phyloP scores from a whole-genome alignment of 2,797 vertebrate genomes.

The Agapornis canus region DNA sequence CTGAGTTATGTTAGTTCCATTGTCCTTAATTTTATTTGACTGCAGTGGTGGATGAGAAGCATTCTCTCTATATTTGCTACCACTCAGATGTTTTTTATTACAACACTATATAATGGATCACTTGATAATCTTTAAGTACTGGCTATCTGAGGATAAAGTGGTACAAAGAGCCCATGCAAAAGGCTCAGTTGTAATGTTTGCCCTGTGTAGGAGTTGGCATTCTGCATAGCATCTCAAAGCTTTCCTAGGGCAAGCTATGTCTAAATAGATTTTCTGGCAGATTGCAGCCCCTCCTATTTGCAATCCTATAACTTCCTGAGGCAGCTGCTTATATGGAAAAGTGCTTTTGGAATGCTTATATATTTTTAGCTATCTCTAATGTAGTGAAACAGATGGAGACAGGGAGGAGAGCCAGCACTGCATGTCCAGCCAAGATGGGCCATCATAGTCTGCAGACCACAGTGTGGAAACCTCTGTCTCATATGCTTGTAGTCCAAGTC shows the following conservation, averaged over 20 bases:
- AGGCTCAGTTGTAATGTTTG: neutral
- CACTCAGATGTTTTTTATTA: neutral
- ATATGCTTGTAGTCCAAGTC: neutral
- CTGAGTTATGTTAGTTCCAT: neutral
- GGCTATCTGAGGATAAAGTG: neutral
- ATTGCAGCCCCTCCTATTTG: slow-evolving; percentile 16
- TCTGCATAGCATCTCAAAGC: neutral
- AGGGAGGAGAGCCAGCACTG: slow-evolving; percentile 42
- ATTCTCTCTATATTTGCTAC: neutral
- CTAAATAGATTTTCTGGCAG: slow-evolving; percentile 5
- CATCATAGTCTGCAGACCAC: neutral
- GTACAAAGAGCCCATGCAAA: neutral
- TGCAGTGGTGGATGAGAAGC: neutral
- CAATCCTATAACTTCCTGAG: slow-evolving; percentile 48
- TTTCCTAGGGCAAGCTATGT: neutral
- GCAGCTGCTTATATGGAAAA: slow-evolving; percentile 58
- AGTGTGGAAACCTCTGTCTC: slow-evolving; percentile 36
- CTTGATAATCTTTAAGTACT: neutral
- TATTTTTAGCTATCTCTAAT: slow-evolving; percentile 61
- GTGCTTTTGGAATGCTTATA: slow-evolving; percentile 50
- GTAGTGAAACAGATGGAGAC: slow-evolving; percentile 54
- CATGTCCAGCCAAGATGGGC: slow-evolving; percentile 41
- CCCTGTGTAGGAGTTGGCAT: neutral
- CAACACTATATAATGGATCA: neutral
- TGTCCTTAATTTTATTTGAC: neutral